Evolutionary conservation across 1,140 invertebrate species (phyloP).

Genomic region (Diuraphis noxia): DNA sequence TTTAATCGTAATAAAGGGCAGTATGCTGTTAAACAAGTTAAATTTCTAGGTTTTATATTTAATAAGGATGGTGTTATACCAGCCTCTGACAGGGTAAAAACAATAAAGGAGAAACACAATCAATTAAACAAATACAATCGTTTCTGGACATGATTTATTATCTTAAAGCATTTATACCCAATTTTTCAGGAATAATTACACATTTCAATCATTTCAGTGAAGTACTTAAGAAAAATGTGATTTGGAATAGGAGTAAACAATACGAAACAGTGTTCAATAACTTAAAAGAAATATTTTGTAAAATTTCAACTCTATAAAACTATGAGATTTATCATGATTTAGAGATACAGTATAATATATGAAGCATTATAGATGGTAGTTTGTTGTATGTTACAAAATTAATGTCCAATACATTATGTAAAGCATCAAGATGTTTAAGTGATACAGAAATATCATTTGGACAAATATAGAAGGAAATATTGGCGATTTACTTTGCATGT

Average conservation of each 20-base stretch:
- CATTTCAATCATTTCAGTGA: neutral
- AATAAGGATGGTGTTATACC: no score
- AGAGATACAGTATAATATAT: neutral
- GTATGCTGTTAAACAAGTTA: no score
- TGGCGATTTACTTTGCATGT: neutral
- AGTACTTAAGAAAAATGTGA: neutral
- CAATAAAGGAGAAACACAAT: conserved; percentile 58
- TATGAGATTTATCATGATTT: neutral
- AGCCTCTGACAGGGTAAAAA: conserved; percentile 38
- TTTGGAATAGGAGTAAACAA: neutral
- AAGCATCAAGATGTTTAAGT: neutral
- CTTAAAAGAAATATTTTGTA: neutral
- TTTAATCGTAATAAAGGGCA: no score
- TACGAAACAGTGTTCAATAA: neutral
- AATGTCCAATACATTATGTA: neutral
- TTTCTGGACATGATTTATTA: conserved; percentile 60
- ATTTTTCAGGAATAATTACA: conserved; percentile 38
- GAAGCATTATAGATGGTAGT: neutral
- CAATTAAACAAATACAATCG: conserved; percentile 56
- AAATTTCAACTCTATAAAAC: neutral
- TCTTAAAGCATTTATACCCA: conserved; percentile 57
- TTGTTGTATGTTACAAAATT: neutral
- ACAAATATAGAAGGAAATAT: neutral
- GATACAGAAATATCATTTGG: neutral
- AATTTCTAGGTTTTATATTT: no score